Evolutionary conservation across 2,113 vertebrate genomes (phyloP).

Genomic region (Odocoileus virginianus): DNA sequence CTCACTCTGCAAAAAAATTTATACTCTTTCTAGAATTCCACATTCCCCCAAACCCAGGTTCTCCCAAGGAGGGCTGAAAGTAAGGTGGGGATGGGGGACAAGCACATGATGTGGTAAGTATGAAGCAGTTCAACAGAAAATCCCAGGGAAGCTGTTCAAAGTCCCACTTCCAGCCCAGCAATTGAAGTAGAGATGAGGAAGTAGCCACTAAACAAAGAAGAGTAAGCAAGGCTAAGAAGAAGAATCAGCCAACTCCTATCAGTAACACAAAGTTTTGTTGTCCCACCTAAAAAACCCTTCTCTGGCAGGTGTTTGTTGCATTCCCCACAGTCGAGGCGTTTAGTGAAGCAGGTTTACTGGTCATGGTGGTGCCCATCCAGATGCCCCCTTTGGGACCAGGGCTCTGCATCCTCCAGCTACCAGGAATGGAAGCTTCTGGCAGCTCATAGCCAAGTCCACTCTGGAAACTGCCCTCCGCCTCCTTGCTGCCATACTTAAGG

Average conservation of each 20-base stretch:
- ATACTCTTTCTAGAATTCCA: not conserved
- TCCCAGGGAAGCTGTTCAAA: not conserved
- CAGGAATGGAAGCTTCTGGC: not conserved
- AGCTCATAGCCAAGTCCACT: not conserved
- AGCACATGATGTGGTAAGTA: not conserved
- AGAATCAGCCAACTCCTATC: not conserved
- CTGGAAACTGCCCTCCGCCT: not conserved
- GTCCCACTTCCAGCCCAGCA: not conserved
- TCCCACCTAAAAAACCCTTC: not conserved
- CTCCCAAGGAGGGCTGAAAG: not conserved
- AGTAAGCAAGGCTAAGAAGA: not conserved
- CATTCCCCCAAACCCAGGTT: not conserved
- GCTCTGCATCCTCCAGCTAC: not conserved
- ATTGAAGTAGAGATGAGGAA: not conserved
- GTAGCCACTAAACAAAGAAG: not conserved
- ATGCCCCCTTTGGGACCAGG: not conserved
- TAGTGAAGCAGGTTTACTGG: not conserved
- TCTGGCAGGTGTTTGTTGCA: too few species aligned
- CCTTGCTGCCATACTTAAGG: not conserved
- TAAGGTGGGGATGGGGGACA: not conserved
- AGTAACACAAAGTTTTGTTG: not conserved
- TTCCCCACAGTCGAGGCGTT: not conserved
- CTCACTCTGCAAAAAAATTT: not conserved
- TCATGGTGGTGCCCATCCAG: fast-evolving
- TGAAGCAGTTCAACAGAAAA: not conserved